Base-by-base conservation (phyloP, 2,113 vertebrate genomes). In the Sterna hirundo region DNA sequence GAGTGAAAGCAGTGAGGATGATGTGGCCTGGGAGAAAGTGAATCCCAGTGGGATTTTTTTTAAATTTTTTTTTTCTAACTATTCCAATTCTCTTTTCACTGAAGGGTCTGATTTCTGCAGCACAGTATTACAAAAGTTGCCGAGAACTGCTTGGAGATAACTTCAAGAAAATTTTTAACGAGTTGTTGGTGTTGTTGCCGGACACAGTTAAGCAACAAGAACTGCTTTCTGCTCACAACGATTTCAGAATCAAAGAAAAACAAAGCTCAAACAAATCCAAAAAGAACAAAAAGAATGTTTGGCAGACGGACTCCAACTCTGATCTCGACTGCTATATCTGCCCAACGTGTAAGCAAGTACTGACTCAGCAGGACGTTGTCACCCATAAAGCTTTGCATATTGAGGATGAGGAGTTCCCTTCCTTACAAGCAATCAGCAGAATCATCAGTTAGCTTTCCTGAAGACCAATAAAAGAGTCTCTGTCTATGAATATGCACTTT, bases 151-250 rank as follows among this genome's bases (percentile, higher is more conserved):
- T 99, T 2, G 99, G 99, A 2, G 99, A 99, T 5, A 98, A 99
- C 98, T 99, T 99, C 84, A 98, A 90, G 97, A 98, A 98, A 91
- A 99, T 99, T 93, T 99, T 99, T 93, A 99, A 98, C 0, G 99
- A 99, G 98, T 97, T 99, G 94, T 95, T 99, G 96, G 99, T 99
- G 74, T 97, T 99, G 36, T 94, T 99, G 83, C 99, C 99, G 0
- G 99, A 99, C 98, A 99, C 98, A 0, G 96, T 91, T 72, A 99
- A 99, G 96, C 99, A 99, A 96, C 99, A 99, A 97, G 99, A 99
- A 98, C 99, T 99, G 70, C 98, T 99, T 74, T 98, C 98, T 5
- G 99, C 99, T 10, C 99, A 99, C 80, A 97, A 97, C 3, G 98
- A 99, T 97, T 98, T 98, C 94, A 89, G 95, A 61, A 94, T 97